phyloP scores from a whole-genome alignment of 1,140 invertebrate species.

The Sarcophaga peregrina region DNA sequence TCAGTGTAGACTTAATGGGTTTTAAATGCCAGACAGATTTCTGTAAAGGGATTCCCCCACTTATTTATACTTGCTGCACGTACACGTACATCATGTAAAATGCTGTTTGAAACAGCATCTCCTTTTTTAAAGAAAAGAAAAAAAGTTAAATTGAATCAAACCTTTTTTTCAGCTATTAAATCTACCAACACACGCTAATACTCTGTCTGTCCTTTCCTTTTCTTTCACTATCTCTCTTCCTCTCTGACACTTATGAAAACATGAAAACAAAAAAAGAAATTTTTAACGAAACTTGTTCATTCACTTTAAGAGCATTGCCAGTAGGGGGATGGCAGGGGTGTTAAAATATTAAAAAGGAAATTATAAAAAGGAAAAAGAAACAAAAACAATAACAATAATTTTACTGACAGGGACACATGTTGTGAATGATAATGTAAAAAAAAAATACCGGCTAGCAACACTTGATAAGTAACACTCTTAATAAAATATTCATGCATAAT shows the following conservation, averaged over 20 bases:
- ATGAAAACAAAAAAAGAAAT: too few relatives aligned
- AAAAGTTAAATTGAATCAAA: slow-evolving; percentile 18
- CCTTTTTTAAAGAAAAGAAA: neutral
- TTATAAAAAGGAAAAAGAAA: too few relatives aligned
- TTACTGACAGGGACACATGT: slow-evolving; percentile 31
- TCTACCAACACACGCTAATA: neutral
- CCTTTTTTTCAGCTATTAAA: neutral
- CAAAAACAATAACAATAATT: neutral
- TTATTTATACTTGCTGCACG: neutral
- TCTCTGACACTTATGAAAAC: too few relatives aligned
- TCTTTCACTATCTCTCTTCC: too few relatives aligned
- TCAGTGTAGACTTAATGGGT: slow-evolving; percentile 20
- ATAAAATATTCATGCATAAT: neutral
- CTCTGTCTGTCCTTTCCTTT: neutral
- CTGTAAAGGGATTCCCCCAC: neutral
- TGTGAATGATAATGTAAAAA: slow-evolving; percentile 35
- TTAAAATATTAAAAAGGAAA: neutral
- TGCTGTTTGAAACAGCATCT: too few relatives aligned
- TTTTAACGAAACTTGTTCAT: too few relatives aligned
- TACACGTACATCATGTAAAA: too few relatives aligned
- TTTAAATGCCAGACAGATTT: slow-evolving; percentile 36
- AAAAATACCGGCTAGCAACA: slow-evolving; percentile 41
- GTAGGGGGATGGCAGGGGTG: neutral
- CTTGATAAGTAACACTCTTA: slow-evolving; percentile 19
- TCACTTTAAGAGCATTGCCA: too few relatives aligned